Evolutionary conservation across 1,140 invertebrate species (phyloP), one percentile per base, ranked within the genome.

Genomic region (Adelges cooleyi): DNA sequence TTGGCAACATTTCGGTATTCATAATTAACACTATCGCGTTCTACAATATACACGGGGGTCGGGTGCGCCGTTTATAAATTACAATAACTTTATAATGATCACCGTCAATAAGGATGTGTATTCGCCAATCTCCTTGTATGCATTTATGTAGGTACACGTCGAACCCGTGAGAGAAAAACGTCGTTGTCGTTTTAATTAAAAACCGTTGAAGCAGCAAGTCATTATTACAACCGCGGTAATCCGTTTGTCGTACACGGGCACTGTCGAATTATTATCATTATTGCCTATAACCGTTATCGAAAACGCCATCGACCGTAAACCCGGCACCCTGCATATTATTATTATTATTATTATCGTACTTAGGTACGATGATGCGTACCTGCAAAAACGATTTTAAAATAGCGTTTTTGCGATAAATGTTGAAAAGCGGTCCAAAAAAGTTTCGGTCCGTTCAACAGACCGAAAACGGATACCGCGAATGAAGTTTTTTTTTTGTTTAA

Each of bases 141-240:
- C n/a, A n/a, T n/a, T n/a, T n/a, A n/a, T n/a, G n/a, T n/a, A n/a
- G n/a, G n/a, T n/a, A n/a, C n/a, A 17, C n/a, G n/a, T 62, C 42
- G 56, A 48, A 25, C 17, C 17, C n/a, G 25, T 62, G 42, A 36
- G 56, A 62, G 42, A 62, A 62, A 62, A 62, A 62, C 42, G 22
- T 27, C 38, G 42, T 46, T 59, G 54, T 29, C 40, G 56, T 62
- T 62, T 62, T 62, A 62, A 62, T 62, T 62, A 62, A 62, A 62
- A 62, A 23, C 42, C 56, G 40, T 62, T 62, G n/a, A 42, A 62
- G 56, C 56, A 62, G 56, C 42, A 62, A 62, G 29, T 33, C 23
- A 62, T 46, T 62, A 62, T 62, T n/a, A 62, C 5, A 33, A 11
- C 11, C 5, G 29, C 29, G 29, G 56, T 62, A 62, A 62, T 62